Evolutionary conservation across 92 coral and sea anemone species (phyloP), one percentile per base, ranked within the genome.

Genomic region (Chrysogorgia sp.): DNA sequence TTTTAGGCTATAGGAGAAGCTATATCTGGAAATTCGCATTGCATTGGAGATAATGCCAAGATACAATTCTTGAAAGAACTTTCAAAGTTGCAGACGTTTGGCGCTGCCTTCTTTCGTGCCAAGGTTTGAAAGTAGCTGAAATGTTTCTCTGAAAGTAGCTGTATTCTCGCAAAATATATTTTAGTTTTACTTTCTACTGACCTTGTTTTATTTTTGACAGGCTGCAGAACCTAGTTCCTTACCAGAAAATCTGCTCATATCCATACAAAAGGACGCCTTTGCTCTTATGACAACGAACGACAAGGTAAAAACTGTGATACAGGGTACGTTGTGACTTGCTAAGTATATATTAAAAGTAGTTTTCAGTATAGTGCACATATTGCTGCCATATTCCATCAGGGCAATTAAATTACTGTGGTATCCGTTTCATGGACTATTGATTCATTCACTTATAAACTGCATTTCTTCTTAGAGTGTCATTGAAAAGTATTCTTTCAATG

Each of bases 1-100:
- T 32, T 28, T 21, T 41, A 72, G 79, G 65, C 59, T 32, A 33
- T 72, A 10, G 79, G 37, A 32, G 23, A 53, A 72, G 79, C 79
- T 20, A 23, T 72, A 41, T 72, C 65, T 2, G 31, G 32, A 15
- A 53, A 72, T 26, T 34, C 40, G 10, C 35, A 35, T 34, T 29
- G 50, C 34, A 34, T 55, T 13, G 79, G 79, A 17, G 79, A 72
- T 41, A 65, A 72, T 35, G 79, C 79, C 14, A 72, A 72, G 34
- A 56, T 72, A 12, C 62, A 55, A 49, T 72, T 72, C 35, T 40
- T 72, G 21, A 55, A 30, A 53, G 64, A 56, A 56, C 49, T 72
- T 32, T 72, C 65, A 3, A 53, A 53, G 10, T 50, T 47, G 31
- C 48, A 49, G 7, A 72, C 79, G 12, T 72, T 72, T 29, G 79